Conservation (phyloP, 2,888 invertebrate species). For the Neoitamus cyanurus region DNA sequence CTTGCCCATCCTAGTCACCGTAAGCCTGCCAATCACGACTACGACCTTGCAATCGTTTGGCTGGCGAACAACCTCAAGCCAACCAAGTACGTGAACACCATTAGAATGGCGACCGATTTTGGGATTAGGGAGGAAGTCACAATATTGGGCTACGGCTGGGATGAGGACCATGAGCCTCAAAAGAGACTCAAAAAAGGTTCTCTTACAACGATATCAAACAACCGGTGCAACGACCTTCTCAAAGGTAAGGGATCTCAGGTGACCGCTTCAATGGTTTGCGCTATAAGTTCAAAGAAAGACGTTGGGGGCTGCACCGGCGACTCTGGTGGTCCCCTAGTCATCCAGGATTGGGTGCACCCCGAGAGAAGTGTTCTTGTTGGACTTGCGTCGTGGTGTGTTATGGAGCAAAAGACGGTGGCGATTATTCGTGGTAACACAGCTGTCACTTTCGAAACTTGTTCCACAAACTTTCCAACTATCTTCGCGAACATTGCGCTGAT, state of each 20-base stretch:
- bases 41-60: slow-evolving; percentile 14
- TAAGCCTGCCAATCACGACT: neutral
- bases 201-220: neutral
- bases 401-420: neutral
- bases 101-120: neutral
- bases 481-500: neutral
- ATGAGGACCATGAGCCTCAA: neutral
- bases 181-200: neutral
- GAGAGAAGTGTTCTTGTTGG: slow-evolving; percentile 1
- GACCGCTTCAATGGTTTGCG: neutral
- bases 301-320: neutral
- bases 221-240: neutral
- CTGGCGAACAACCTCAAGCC: neutral
- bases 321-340: neutral
- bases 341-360: neutral
- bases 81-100: neutral
- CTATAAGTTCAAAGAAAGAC: neutral
- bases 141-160: neutral
- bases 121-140: neutral
- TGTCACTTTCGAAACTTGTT: neutral
- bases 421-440: neutral
- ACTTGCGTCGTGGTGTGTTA: neutral
- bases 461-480: neutral
- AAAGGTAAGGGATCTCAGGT: neutral
- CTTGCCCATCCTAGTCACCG: neutral